Percentiles rank a stretch among this genome's conserved stretches.
Conservation (phyloP, 2,113 vertebrate species). For the Oreochromis aureus region DNA sequence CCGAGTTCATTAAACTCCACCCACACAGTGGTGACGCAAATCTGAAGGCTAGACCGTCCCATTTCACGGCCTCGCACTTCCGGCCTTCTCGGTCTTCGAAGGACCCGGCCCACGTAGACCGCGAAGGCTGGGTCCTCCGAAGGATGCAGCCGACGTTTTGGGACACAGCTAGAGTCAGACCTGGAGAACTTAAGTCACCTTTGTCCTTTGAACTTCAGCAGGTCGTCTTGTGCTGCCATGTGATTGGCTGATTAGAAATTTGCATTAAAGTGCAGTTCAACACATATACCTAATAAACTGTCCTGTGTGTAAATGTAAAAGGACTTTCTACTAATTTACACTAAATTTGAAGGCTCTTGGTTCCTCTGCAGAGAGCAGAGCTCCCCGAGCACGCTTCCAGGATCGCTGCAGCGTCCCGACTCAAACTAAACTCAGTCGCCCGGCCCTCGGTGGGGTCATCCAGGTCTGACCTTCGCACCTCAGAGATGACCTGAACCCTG, state of each 20-base stretch:
- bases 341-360: neutral
- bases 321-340: neutral
- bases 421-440: neutral
- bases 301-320: neutral
- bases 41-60: too few relatives aligned
- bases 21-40: too few relatives aligned
- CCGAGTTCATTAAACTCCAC: too few relatives aligned
- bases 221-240: neutral
- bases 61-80: too few relatives aligned
- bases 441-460: neutral
- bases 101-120: too few relatives aligned
- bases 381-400: neutral
- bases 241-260: neutral
- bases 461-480: neutral
- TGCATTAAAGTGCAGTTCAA: fast-evolving
- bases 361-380: neutral
- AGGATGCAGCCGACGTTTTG: too few relatives aligned
- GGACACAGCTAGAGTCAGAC: neutral
- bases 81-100: too few relatives aligned
- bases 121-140: too few relatives aligned
- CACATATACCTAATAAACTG: neutral
- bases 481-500: neutral
- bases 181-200: fast-evolving
- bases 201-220: neutral
- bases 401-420: neutral